Evolutionary conservation across 2,113 vertebrate species (phyloP).

Genomic region (Neolamprologus longior): DNA sequence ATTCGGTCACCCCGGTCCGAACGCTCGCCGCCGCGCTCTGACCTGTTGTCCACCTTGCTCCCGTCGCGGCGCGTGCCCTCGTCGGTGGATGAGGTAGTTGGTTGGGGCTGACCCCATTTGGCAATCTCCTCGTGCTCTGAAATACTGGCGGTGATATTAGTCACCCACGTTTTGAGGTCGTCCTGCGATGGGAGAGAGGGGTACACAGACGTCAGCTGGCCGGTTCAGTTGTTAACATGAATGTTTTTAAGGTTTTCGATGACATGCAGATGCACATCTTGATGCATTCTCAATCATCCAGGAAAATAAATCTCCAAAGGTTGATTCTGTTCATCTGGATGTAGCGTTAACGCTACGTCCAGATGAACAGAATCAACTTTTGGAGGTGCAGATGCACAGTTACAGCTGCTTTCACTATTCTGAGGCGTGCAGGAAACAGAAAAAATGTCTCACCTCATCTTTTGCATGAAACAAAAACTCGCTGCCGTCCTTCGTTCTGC

Average conservation of each 20-base stretch:
- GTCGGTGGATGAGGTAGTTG: slow-evolving; percentile 91
- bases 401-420: neutral
- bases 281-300: no score
- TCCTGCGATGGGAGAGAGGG: slow-evolving; percentile 68
- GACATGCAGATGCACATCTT: neutral
- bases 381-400: neutral
- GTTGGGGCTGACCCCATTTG: slow-evolving; percentile 81
- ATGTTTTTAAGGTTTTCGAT: neutral
- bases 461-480: slow-evolving; percentile 91
- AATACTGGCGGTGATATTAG: slow-evolving; percentile 72
- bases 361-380: no score
- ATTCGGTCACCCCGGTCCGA: slow-evolving; percentile 61
- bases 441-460: slow-evolving; percentile 79
- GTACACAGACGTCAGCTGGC: neutral
- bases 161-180: slow-evolving; percentile 84
- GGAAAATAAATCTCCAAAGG: no score
- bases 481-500: slow-evolving; percentile 84
- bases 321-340: rapidly evolving
- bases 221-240: neutral
- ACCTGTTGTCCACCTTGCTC: slow-evolving; percentile 73
- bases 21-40: slow-evolving; percentile 62
- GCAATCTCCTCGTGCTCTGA: slow-evolving; percentile 82
- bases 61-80: slow-evolving; percentile 83
- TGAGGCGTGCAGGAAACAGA: neutral
- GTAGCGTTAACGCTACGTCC: no score